Conservation (phyloP, 2,888 invertebrate species). For the Dermolepida albohirtum region DNA sequence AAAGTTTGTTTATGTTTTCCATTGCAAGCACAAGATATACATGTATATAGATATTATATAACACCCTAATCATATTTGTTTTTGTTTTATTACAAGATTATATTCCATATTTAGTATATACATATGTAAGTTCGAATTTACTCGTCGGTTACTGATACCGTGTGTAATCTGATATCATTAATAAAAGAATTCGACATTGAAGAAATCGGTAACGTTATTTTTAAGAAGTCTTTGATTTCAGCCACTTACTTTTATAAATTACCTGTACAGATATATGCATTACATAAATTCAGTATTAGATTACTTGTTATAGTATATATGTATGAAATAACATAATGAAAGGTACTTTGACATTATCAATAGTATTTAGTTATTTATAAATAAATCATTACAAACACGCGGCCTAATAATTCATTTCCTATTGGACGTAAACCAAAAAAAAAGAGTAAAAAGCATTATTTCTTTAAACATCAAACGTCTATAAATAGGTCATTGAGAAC, state of each 20-base stretch:
- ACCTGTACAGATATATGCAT: neutral
- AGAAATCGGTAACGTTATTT: conserved; percentile 17
- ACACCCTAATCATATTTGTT: conserved; percentile 20
- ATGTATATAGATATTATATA: conserved; percentile 2
- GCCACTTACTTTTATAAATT: conserved; percentile 27
- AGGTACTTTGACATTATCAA: conserved; percentile 27
- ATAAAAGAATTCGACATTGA: conserved; percentile 29
- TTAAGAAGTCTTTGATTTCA: conserved; percentile 23
- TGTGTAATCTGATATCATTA: conserved; percentile 8
- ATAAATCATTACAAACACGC: neutral
- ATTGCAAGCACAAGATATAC: neutral
- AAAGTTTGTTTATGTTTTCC: neutral
- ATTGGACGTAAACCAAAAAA: conserved; percentile 25
- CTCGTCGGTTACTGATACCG: conserved; percentile 4
- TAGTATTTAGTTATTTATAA: conserved; percentile 26
- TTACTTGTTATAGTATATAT: conserved; percentile 18
- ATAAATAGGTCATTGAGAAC: too few species aligned
- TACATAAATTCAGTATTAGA: conserved; percentile 15
- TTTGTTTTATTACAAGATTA: neutral
- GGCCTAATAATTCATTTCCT: conserved; percentile 17
- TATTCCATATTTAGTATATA: conserved; percentile 8
- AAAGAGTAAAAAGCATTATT: conserved; percentile 5
- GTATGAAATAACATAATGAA: conserved; percentile 29
- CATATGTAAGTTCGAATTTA: too few species aligned
- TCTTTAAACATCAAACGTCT: neutral